A percentile compares a stretch with the other conserved stretches of the same genome.
Evolutionary conservation across 2,888 invertebrate genomes (phyloP).

Genomic region (Cheilosia vernalis): DNA sequence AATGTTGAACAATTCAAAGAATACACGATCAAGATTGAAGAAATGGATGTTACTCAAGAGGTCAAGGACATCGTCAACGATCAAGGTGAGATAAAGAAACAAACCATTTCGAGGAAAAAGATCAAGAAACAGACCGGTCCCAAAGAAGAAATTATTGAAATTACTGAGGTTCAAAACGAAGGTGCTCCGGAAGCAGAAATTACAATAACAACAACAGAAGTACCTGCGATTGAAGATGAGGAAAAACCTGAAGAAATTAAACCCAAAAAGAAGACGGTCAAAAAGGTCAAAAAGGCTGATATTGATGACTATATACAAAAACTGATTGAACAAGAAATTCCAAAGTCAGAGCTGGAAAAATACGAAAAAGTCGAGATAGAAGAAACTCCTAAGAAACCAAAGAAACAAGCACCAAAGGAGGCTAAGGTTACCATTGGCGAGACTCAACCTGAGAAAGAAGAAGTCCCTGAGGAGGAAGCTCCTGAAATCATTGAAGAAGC

Average conservation of each 20-base stretch:
- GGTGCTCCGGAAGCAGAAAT: constrained; percentile 83
- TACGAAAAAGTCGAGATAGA: constrained; percentile 83
- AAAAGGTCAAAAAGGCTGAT: constrained; percentile 82
- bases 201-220: constrained; percentile 80
- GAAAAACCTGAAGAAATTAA: constrained; percentile 74
- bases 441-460: constrained; percentile 69
- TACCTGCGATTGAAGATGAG: constrained; percentile 63
- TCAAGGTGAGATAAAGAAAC: constrained; percentile 79
- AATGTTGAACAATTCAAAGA: constrained; percentile 36
- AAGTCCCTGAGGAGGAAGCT: constrained; percentile 75
- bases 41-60: constrained; percentile 77
- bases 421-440: constrained; percentile 74
- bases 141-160: constrained; percentile 84
- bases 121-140: constrained; percentile 83
- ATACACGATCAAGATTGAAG: constrained; percentile 77
- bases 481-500: constrained; percentile 59
- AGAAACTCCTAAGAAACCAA: constrained; percentile 80
- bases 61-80: constrained; percentile 78
- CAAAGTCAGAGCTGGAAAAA: constrained; percentile 83
- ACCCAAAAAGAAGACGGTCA: constrained; percentile 78
- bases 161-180: constrained; percentile 82
- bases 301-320: constrained; percentile 82
- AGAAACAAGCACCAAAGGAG: constrained; percentile 73
- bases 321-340: constrained; percentile 82
- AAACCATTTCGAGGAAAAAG: constrained; percentile 81